Percentiles rank a stretch among this genome's conserved stretches.
These are phyloP conservation scores for Calliopum simillimum DNA, from an alignment of 2,888 invertebrate species.

Conservation along the genomic window DNA sequence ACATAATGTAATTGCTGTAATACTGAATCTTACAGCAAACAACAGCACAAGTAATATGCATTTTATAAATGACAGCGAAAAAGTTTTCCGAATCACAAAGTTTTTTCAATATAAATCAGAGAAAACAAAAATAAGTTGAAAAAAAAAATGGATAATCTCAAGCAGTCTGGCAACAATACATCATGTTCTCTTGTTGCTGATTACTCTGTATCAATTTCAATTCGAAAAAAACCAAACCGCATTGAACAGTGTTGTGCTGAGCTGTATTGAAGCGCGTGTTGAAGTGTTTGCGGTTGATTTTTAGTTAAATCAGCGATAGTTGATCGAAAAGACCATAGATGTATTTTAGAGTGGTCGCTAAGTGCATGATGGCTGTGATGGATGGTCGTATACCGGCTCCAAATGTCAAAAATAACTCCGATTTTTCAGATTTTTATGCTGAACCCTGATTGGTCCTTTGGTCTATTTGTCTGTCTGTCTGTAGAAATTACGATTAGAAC, in stretches of 20 bases:
- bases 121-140: constrained; percentile 42
- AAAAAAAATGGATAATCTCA: too few species aligned
- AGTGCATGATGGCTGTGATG: background rate
- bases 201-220: background rate
- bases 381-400: background rate
- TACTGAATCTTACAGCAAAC: too few species aligned
- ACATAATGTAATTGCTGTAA: too few species aligned
- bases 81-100: too few species aligned
- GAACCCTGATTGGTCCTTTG: background rate
- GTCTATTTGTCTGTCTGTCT: background rate
- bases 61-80: too few species aligned
- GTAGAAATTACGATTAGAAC: too few species aligned
- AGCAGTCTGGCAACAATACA: constrained; percentile 41
- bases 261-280: background rate
- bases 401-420: background rate
- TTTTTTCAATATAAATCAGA: too few species aligned
- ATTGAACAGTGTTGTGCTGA: too few species aligned
- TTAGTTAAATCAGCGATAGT: background rate
- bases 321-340: background rate
- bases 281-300: constrained; percentile 23
- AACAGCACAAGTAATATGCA: too few species aligned
- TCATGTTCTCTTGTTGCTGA: background rate
- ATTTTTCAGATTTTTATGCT: background rate
- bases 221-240: too few species aligned
- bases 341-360: too few species aligned